Evolutionary conservation across 2,888 invertebrate genomes (phyloP).

Genomic region (Tachina grossa): DNA sequence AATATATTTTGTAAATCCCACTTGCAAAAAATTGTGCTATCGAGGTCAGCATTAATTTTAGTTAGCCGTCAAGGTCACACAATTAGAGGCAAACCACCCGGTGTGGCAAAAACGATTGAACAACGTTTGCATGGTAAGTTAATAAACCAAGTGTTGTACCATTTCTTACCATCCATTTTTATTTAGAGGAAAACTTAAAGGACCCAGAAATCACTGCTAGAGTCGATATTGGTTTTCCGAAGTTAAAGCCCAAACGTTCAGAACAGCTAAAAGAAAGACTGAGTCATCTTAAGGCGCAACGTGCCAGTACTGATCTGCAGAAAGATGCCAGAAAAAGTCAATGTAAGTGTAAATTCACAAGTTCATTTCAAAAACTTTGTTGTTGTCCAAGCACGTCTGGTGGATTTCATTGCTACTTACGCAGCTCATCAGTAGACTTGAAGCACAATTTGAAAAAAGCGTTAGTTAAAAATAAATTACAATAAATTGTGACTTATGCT

Average conservation of each 20-base stretch:
- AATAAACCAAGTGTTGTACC: constrained; percentile 78
- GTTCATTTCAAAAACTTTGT: no score
- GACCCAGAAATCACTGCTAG: constrained; percentile 85
- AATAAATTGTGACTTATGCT: no score
- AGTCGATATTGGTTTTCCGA: constrained; percentile 87
- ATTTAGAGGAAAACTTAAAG: constrained; percentile 76
- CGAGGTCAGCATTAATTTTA: constrained; percentile 68
- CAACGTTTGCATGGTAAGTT: constrained; percentile 87
- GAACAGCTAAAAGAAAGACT: constrained; percentile 84
- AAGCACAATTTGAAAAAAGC: no score
- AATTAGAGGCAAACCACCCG: constrained; percentile 88
- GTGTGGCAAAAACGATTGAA: constrained; percentile 86
- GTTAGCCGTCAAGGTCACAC: constrained; percentile 84
- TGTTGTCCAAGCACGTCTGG: no score
- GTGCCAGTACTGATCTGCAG: constrained; percentile 85
- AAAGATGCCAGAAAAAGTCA: constrained; percentile 85
- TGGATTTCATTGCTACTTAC: no score
- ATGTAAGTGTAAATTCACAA: constrained; percentile 82
- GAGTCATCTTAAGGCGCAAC: constrained; percentile 84
- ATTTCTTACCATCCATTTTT: background rate
- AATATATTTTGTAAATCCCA: constrained; percentile 78
- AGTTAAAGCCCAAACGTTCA: constrained; percentile 79
- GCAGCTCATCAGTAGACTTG: no score
- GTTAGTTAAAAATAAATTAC: no score
- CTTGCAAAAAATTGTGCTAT: constrained; percentile 72